Percentiles rank a stretch among this genome's conserved stretches.
Conservation (phyloP, 2,797 vertebrate species). For the Spinibarbus caldwelli region DNA sequence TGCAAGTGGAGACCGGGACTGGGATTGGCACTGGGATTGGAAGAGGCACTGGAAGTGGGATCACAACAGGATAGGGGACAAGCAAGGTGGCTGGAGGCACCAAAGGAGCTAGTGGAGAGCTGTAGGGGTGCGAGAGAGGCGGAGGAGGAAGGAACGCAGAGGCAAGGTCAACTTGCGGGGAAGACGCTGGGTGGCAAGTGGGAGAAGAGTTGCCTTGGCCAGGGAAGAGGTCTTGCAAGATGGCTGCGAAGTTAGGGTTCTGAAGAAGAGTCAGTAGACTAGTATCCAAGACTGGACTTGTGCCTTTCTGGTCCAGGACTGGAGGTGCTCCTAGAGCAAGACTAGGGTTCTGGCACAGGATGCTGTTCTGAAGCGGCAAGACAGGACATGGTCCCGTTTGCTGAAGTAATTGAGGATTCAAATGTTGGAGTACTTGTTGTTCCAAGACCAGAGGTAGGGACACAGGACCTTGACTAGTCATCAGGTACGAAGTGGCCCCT, state of each 20-base stretch:
- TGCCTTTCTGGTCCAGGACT: constrained; percentile 85
- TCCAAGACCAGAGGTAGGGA: constrained; percentile 92
- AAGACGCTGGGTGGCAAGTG: constrained; percentile 82
- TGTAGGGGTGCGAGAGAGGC: constrained; percentile 82
- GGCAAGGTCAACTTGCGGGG: constrained; percentile 68
- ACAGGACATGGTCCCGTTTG: constrained; percentile 79
- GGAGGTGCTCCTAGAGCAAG: constrained; percentile 81
- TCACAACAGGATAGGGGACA: constrained; percentile 93
- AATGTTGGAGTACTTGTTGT: constrained; percentile 94
- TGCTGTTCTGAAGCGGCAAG: constrained; percentile 80
- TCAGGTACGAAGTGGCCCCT: constrained; percentile 86
- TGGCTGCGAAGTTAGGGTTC: constrained; percentile 88
- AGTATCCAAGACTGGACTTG: constrained; percentile 81
- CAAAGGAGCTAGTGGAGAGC: constrained; percentile 86
- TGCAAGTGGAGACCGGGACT: constrained; percentile 81
- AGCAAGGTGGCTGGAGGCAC: constrained; percentile 93
- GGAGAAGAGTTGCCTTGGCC: constrained; percentile 79
- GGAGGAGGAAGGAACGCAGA: constrained; percentile 68
- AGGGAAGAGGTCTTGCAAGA: constrained; percentile 93
- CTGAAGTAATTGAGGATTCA: constrained; percentile 87
- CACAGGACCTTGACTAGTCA: constrained; percentile 90
- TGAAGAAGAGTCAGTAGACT: constrained; percentile 88
- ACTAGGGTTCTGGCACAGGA: constrained; percentile 82
- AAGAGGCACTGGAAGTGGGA: constrained; percentile 92
- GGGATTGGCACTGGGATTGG: constrained; percentile 92